phyloP scores from a whole-genome alignment of 1,140 invertebrate genomes.

The Aphaenogaster ashmeadi region DNA sequence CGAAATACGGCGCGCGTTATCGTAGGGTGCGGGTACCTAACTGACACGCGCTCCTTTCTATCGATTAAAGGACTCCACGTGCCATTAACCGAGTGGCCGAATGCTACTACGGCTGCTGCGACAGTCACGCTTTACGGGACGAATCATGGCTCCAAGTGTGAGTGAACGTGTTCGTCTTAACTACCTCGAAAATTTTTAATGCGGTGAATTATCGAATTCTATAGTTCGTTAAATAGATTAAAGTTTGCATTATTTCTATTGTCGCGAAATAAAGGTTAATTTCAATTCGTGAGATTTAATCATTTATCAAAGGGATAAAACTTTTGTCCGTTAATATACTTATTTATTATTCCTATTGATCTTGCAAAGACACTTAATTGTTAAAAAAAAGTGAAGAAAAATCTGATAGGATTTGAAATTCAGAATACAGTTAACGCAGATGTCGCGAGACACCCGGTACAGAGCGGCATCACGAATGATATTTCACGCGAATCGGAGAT shows the following conservation, averaged over 20 bases:
- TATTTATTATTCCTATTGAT: neutral
- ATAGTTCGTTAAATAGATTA: neutral
- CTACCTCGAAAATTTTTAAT: neutral
- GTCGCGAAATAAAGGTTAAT: neutral
- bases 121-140: constrained; percentile 27
- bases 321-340: neutral
- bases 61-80: constrained; percentile 71
- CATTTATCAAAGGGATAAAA: neutral
- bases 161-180: constrained; percentile 9
- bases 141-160: neutral
- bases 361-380: neutral
- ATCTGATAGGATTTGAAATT: neutral
- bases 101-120: constrained; percentile 46
- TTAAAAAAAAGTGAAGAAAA: neutral
- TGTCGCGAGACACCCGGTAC: neutral
- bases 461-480: neutral
- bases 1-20: constrained; percentile 69
- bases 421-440: neutral
- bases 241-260: neutral
- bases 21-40: constrained; percentile 58
- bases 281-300: neutral
- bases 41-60: constrained; percentile 73
- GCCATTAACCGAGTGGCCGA: constrained; percentile 69
- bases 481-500: constrained; percentile 45
- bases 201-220: neutral